Percentiles rank a stretch among this genome's conserved stretches.
Evolutionary conservation across 2,888 invertebrate species (phyloP).

Genomic region (Griposia aprilina): DNA sequence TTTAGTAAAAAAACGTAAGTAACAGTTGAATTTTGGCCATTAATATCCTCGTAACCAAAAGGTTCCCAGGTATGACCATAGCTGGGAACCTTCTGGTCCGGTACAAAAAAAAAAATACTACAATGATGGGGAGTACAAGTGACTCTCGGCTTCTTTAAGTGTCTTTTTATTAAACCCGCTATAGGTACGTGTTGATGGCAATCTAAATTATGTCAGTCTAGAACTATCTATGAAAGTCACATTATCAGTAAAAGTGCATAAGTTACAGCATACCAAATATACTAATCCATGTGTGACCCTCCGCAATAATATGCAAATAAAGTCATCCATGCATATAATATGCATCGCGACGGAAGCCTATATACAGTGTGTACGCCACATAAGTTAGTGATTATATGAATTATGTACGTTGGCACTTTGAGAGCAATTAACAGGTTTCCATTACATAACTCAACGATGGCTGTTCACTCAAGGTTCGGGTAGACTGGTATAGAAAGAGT

Average conservation of each 20-base stretch:
- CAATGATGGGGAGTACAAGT: no score
- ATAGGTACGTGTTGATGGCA: neutral
- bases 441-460: constrained; percentile 90
- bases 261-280: constrained; percentile 35
- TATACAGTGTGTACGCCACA: constrained; percentile 75
- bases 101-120: no score
- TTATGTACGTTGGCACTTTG: constrained; percentile 89
- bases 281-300: constrained; percentile 21
- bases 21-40: no score
- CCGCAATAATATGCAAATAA: constrained; percentile 57
- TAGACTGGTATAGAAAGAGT: constrained; percentile 72
- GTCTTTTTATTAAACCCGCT: no score
- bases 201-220: neutral
- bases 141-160: no score
- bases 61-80: no score
- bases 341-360: constrained; percentile 64
- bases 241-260: neutral
- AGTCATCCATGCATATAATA: constrained; percentile 69
- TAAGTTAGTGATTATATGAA: constrained; percentile 84
- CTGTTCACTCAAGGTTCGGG: constrained; percentile 78
- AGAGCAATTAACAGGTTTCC: constrained; percentile 89
- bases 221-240: neutral
- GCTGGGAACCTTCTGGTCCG: no score
- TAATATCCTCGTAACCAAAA: no score
- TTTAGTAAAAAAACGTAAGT: no score